A percentile compares a stretch with the other conserved stretches of the same genome.
Evolutionary conservation across 2,888 invertebrate genomes (phyloP).

Genomic region (Phrixothrix hirtus): DNA sequence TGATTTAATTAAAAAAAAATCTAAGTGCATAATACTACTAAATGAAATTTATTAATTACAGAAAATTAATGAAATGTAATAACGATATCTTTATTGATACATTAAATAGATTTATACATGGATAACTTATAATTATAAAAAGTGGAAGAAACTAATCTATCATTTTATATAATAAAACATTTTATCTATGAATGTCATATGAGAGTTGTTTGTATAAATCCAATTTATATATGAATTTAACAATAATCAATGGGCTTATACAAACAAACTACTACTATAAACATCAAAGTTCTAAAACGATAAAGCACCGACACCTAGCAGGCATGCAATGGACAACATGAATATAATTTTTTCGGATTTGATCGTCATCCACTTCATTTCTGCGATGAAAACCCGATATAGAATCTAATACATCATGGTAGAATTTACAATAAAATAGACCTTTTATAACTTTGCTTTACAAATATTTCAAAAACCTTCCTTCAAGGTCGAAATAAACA

Average conservation of each 20-base stretch:
- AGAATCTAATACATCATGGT: no score
- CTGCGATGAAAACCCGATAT: neutral
- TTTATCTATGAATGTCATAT: no score
- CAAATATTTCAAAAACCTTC: conserved; percentile 8
- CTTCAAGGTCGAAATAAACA: conserved; percentile 34
- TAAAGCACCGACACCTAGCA: neutral
- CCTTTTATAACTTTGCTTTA: neutral
- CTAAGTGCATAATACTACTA: no score
- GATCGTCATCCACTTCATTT: neutral
- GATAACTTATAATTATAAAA: conserved; percentile 17
- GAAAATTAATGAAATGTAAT: no score
- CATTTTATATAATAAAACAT: neutral
- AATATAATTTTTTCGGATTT: no score
- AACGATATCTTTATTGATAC: neutral
- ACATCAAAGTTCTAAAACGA: neutral
- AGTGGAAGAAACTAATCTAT: conserved; percentile 16
- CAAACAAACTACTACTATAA: neutral
- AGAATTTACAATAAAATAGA: no score
- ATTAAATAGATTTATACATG: neutral
- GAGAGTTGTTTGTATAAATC: no score
- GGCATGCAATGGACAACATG: neutral
- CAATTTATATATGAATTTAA: no score
- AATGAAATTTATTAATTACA: no score
- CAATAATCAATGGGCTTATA: neutral
- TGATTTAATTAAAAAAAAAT: no score